These are phyloP conservation scores for Addax nasomaculatus DNA, from an alignment of 2,113 vertebrate species.

Conservation along the genomic window DNA sequence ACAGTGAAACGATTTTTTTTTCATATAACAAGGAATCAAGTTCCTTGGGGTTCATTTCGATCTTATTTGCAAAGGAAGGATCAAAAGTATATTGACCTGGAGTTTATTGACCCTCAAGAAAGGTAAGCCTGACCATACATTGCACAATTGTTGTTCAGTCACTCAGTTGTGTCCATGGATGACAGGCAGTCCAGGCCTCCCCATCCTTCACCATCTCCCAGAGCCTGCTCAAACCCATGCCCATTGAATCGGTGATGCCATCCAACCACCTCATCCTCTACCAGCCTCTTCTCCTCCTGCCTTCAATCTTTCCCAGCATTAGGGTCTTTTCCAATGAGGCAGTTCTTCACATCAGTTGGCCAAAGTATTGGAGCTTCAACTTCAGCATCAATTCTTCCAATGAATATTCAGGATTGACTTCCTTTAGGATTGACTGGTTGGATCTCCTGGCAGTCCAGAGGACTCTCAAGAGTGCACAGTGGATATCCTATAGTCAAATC, in stretches of 20 bases:
- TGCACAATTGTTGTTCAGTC: fast-evolving
- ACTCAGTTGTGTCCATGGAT: neutral
- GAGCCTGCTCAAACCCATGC: neutral
- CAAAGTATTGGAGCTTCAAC: neutral
- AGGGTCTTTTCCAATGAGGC: neutral
- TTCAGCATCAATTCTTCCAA: neutral
- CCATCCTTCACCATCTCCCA: neutral
- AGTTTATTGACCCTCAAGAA: neutral
- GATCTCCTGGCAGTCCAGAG: neutral
- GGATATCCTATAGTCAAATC: neutral
- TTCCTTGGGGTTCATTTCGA: neutral
- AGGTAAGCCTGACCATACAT: neutral
- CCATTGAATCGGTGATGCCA: neutral
- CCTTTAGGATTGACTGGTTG: neutral
- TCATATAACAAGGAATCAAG: neutral
- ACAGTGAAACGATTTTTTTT: neutral
- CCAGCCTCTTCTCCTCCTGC: neutral
- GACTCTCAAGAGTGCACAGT: neutral
- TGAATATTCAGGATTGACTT: neutral
- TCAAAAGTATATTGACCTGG: neutral
- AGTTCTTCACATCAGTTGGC: neutral
- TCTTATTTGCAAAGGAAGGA: neutral
- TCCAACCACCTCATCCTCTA: neutral
- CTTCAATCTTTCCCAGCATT: neutral
- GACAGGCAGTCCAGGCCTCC: neutral